Evolutionary conservation across 2,113 vertebrate genomes (phyloP).

Genomic region (Mustelus asterias): DNA sequence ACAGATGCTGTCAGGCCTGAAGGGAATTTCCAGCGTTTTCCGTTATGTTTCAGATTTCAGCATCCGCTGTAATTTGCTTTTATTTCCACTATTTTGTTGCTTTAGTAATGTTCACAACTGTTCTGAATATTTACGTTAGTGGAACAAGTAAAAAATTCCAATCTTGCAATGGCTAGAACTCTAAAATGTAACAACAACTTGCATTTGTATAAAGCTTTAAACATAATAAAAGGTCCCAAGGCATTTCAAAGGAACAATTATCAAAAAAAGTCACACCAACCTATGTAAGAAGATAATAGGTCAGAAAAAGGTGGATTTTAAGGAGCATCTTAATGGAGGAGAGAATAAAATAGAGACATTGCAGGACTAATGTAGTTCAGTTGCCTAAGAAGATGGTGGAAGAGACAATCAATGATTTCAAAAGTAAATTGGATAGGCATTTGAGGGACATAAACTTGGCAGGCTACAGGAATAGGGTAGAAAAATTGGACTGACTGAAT

Average conservation of each 20-base stretch:
- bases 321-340: not conserved
- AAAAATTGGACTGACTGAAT: not conserved
- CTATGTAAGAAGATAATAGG: not conserved
- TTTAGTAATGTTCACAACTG: not conserved
- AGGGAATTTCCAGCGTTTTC: not conserved
- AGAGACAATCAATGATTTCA: too few relatives aligned
- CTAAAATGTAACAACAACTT: constrained; percentile 16
- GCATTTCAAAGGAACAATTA: not conserved
- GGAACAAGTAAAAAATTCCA: not conserved
- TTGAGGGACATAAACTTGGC: not conserved
- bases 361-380: too few relatives aligned
- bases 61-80: too few relatives aligned
- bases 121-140: not conserved
- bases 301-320: not conserved
- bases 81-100: not conserved
- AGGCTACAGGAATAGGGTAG: not conserved
- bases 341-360: too few relatives aligned
- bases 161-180: not conserved
- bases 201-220: not conserved
- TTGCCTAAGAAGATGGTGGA: too few relatives aligned
- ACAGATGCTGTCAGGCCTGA: too few relatives aligned
- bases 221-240: not conserved
- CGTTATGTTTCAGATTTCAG: too few relatives aligned
- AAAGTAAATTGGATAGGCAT: not conserved
- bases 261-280: not conserved